phyloP scores from a whole-genome alignment of 1,140 invertebrate species.

The Microvelia longipes region DNA sequence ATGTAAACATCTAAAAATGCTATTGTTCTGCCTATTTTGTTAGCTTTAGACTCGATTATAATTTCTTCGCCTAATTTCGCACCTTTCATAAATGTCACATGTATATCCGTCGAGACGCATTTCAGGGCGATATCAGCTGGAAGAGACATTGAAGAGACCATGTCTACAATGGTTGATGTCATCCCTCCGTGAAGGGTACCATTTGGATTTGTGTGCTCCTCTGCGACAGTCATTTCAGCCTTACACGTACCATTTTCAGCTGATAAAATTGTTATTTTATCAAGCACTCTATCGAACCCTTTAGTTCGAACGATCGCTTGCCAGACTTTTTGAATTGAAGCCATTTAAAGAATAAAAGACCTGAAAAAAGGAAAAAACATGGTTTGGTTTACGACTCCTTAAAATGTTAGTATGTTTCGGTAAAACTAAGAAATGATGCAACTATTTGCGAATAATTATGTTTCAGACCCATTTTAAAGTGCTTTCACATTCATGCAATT shows the following conservation, averaged over 20 bases:
- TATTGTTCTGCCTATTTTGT: slow-evolving; percentile 56
- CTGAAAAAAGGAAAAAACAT: too few species aligned
- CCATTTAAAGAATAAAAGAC: too few species aligned
- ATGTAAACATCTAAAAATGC: slow-evolving; percentile 69
- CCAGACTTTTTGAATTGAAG: too few species aligned
- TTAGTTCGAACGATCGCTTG: too few species aligned
- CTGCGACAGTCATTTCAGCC: slow-evolving; percentile 57
- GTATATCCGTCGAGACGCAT: slow-evolving; percentile 54
- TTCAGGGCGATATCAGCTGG: slow-evolving; percentile 46
- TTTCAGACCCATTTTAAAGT: too few species aligned
- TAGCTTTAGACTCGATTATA: slow-evolving; percentile 56
- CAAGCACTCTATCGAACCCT: too few species aligned
- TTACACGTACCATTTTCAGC: slow-evolving; percentile 47
- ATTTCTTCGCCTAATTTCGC: slow-evolving; percentile 61
- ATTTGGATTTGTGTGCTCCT: slow-evolving; percentile 57
- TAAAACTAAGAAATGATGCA: too few species aligned
- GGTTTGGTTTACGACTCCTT: too few species aligned
- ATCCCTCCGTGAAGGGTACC: slow-evolving; percentile 73
- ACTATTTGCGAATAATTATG: too few species aligned
- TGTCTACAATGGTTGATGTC: slow-evolving; percentile 65
- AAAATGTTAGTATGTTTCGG: too few species aligned
- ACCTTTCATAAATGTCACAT: slow-evolving; percentile 51
- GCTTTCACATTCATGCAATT: too few species aligned
- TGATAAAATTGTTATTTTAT: slow-evolving; percentile 19
- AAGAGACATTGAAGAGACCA: slow-evolving; percentile 63